phyloP scores from a whole-genome alignment of 2,797 vertebrate genomes.

The Halcyon smyrnensis region DNA sequence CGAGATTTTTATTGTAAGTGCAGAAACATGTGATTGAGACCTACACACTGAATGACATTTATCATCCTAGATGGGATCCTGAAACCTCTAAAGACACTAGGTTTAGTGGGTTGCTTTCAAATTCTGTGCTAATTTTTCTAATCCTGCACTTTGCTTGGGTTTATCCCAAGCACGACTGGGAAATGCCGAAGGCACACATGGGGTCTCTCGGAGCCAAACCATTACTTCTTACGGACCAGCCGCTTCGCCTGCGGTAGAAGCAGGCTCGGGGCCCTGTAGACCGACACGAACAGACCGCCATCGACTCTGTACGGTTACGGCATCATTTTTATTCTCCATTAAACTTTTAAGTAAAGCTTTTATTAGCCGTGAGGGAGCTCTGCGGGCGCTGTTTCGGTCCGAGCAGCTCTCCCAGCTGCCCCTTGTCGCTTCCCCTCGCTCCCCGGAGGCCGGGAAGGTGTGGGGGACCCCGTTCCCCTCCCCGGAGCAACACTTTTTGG shows the following conservation, averaged over 20 bases:
- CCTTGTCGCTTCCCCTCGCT: accelerated
- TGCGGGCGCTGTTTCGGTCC: background rate
- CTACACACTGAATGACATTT: background rate
- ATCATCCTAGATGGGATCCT: background rate
- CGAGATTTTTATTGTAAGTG: background rate
- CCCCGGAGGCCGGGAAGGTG: background rate
- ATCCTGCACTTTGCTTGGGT: background rate
- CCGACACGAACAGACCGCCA: background rate
- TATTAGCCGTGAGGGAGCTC: background rate
- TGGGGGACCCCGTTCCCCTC: accelerated
- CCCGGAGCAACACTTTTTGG: background rate
- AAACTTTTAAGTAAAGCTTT: background rate
- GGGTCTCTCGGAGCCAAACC: background rate
- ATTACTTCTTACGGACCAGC: accelerated
- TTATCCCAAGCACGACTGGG: background rate
- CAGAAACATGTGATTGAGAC: background rate
- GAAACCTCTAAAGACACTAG: background rate
- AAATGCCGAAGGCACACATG: accelerated
- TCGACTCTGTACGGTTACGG: accelerated
- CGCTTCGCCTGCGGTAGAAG: background rate
- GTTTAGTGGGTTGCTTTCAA: background rate
- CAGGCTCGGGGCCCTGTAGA: accelerated
- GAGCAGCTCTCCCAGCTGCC: background rate
- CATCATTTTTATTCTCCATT: background rate
- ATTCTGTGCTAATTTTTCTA: accelerated